Evolutionary conservation across 2,888 invertebrate genomes (phyloP).

Genomic region (Apodemia zela): DNA sequence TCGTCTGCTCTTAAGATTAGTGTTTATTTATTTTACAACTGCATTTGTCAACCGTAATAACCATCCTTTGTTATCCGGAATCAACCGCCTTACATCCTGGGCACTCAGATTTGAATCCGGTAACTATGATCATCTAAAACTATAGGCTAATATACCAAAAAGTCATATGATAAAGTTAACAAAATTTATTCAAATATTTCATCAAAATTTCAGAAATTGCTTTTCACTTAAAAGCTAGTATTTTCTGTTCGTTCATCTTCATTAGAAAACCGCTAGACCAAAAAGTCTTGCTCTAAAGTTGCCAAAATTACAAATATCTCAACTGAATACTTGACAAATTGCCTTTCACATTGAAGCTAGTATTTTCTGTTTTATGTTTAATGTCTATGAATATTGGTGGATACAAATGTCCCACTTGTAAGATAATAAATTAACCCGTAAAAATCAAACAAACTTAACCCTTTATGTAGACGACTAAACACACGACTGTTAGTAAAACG

Average conservation of each 20-base stretch:
- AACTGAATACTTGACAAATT: not conserved
- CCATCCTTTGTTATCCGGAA: too few species aligned
- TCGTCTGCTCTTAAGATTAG: too few species aligned
- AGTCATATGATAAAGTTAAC: too few species aligned
- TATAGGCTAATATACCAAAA: too few species aligned
- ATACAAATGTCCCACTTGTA: not conserved
- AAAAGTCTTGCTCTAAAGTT: not conserved
- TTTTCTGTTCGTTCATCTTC: not conserved
- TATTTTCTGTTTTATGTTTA: too few species aligned
- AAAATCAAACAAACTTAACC: constrained; percentile 25
- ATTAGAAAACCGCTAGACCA: not conserved
- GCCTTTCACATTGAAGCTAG: not conserved
- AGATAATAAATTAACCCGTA: not conserved
- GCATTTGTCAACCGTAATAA: too few species aligned
- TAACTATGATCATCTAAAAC: too few species aligned
- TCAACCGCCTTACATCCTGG: too few species aligned
- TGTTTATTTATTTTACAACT: too few species aligned
- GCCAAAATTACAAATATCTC: not conserved
- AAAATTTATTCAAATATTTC: not conserved
- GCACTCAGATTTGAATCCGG: too few species aligned
- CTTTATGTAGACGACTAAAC: constrained; percentile 26
- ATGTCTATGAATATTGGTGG: not conserved
- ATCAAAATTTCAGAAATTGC: not conserved
- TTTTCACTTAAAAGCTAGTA: not conserved
- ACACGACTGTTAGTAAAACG: constrained; percentile 53